Base-by-base conservation (phyloP, 2,888 invertebrate species). In the Drosophila ustulata region DNA sequence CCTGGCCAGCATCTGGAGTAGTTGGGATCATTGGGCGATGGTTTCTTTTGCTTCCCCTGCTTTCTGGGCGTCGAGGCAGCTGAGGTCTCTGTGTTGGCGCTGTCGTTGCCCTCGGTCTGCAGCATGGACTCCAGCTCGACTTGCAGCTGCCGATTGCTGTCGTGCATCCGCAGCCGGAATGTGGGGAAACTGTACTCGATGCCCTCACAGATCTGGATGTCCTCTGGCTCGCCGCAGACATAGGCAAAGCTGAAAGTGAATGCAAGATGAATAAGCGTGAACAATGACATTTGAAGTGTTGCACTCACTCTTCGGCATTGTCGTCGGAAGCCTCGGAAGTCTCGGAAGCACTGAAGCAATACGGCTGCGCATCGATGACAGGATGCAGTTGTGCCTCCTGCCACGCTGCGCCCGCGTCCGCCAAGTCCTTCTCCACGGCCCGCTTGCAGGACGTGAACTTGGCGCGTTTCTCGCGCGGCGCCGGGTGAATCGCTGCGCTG, bases 1-100 rank as follows among this genome's bases (percentile, higher is more conserved):
- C 94, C 93, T 0, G 97, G 97, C 97, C 97, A 97, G 88, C 97
- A 97, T 9, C 92, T 91, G 0, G 95, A 95, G 82, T 94, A 95
- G 58, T 93, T 93, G 3, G 92, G 90, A 67, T 90, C 90, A 50
- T 86, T 76, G 5, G 71, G 62, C 23, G 84, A 74, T 45, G 86
- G 66, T 41, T 85, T 85, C 8, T 32, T 23, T 4, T 56, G 34
- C 23, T 72, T 75, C 50, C 63, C 39, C 3, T 25, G 1, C 5
- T 84, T 84, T n/a, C 71, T 56, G 1, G 70, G 45, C 18, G 63
- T 43, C 18, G 59, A 34, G 7, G 7, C 6, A 18, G 39, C 39
- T 4, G 39, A 41, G 7, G 7, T 18, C 2, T 61, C 55, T 0
- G 43, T 5, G 5, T 1, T n/a, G 30, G 13, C 28, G 8, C 4